Base-by-base conservation (phyloP, 2,888 invertebrate species). In the Hyposoter dolosus region DNA sequence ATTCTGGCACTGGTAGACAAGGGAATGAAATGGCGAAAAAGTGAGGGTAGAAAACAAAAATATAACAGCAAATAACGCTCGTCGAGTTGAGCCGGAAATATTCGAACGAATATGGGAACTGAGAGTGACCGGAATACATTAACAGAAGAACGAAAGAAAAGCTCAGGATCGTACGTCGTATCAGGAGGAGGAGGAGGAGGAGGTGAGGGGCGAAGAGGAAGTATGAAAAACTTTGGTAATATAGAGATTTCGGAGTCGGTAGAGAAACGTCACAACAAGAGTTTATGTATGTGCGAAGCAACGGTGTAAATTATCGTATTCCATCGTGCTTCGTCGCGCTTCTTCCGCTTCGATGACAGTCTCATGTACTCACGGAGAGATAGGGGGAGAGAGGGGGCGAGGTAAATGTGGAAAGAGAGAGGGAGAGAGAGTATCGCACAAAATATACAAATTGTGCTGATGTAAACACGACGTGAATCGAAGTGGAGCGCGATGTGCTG, bases 261-360 rank as follows among this genome's bases (percentile, higher is more conserved):
- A 53, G 40, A 50, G 32, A 32, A 69, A 56, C 32, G 43, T 60
- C 79, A 80, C 79, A 80, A 71, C 60, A 79, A 71, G 47, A 50
- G 19, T 19, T 19, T 53, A 72, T 53, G 32, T 35, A 53, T 63
- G 17, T 63, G 43, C 45, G 66, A 80, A 60, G 23, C 43, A 75
- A 45, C 75, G 81, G 83, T 85, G 85, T 83, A 87, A 90, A 91
- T 90, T 89, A 90, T 90, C 88, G 88, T 88, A 90, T 89, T 87
- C 82, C 87, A 90, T 90, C 89, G 84, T 85, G 88, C 88, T 88
- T 87, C 89, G 83, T 85, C 80, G 82, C 83, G 76, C 69, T 56
- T 47, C 82, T 85, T 82, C 85, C 82, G 65, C 78, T 85, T 75
- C 82, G 78, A 45, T 79, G 84, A 84, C 76, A 71, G 50, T 74